Evolutionary conservation across 2,113 vertebrate genomes (phyloP).

Genomic region (Oxyruncus cristatus): DNA sequence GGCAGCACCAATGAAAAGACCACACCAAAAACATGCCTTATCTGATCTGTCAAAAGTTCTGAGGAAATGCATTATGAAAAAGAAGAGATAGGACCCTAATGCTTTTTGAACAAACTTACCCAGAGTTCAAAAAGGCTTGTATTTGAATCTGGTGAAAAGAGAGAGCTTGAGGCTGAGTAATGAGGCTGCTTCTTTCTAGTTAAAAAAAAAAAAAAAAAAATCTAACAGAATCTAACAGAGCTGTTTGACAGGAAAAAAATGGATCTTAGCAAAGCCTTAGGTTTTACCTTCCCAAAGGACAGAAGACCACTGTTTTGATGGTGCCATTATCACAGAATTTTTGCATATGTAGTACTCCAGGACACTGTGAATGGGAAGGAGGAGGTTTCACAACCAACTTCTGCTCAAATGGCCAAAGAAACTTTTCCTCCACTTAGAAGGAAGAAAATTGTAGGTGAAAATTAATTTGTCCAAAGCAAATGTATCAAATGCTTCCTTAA

Average conservation of each 20-base stretch:
- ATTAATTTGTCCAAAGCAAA: neutral
- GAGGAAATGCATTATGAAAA: neutral
- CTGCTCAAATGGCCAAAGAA: neutral
- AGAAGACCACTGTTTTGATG: neutral
- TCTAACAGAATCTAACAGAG: fast-evolving
- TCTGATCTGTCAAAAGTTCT: neutral
- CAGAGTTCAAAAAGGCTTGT: neutral
- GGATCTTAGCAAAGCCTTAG: neutral
- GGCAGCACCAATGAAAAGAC: neutral
- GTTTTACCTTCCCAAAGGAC: neutral
- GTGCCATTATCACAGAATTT: neutral
- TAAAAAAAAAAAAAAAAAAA: neutral
- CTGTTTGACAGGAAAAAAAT: neutral
- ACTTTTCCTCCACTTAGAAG: neutral
- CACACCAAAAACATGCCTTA: neutral
- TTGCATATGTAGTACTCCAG: neutral
- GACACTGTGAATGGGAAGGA: neutral
- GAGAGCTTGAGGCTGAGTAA: fast-evolving
- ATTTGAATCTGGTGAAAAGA: neutral
- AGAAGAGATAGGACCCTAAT: neutral
- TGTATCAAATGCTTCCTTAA: neutral
- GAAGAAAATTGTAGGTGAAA: neutral
- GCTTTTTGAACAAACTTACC: neutral
- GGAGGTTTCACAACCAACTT: neutral
- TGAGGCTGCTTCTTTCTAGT: neutral